phyloP scores from a whole-genome alignment of 2,113 vertebrate genomes.

The Recurvirostra avosetta region DNA sequence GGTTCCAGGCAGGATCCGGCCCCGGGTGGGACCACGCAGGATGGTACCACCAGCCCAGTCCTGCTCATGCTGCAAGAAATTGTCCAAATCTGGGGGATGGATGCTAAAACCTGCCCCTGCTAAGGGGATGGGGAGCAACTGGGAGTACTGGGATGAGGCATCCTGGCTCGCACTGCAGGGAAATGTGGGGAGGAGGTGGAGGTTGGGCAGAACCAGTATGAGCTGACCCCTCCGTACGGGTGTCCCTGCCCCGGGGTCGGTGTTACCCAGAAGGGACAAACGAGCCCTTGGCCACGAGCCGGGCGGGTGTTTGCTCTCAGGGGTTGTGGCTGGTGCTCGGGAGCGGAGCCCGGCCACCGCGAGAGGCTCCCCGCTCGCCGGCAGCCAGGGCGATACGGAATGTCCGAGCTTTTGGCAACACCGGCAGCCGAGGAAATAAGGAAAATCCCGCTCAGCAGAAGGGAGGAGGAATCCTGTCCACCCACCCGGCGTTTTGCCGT shows the following conservation, averaged over 20 bases:
- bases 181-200: not conserved
- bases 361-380: not conserved
- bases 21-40: not conserved
- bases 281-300: not conserved
- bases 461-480: not conserved
- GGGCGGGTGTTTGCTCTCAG: not conserved
- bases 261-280: not conserved
- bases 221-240: not conserved
- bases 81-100: fast-evolving
- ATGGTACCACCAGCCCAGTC: not conserved
- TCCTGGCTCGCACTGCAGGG: not conserved
- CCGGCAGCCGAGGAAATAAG: not conserved
- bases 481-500: fast-evolving
- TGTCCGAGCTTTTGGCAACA: not conserved
- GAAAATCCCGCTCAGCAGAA: not conserved
- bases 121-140: not conserved
- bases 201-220: not conserved
- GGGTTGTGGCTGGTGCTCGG: fast-evolving
- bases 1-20: not conserved
- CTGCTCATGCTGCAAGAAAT: not conserved
- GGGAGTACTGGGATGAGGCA: not conserved
- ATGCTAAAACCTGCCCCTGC: not conserved
- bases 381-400: not conserved
- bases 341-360: not conserved
- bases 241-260: not conserved